phyloP scores from a whole-genome alignment of 2,113 vertebrate species.

The Hippolais icterina region DNA sequence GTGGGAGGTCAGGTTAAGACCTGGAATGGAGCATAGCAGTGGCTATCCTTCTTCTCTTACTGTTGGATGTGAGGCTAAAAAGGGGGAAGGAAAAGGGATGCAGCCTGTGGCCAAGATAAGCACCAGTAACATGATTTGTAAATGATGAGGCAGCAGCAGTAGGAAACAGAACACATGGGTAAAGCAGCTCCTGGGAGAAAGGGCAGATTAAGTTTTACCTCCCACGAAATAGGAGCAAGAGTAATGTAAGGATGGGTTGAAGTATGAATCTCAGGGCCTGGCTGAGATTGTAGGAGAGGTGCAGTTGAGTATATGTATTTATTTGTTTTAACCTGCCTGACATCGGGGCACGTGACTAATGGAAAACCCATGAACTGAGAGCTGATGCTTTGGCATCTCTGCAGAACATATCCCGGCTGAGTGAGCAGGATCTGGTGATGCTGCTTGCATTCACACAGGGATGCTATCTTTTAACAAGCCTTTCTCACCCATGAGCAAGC shows the following conservation, averaged over 20 bases:
- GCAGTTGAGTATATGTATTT: not conserved
- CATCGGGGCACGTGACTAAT: not conserved
- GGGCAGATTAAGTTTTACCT: not conserved
- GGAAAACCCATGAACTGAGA: not conserved
- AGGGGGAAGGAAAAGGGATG: not conserved
- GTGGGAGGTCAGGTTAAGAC: not conserved
- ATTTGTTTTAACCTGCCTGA: not conserved
- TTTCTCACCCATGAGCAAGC: not conserved
- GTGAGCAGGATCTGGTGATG: not conserved
- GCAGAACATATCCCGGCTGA: fast-evolving
- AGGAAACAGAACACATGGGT: not conserved
- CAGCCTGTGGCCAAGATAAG: not conserved
- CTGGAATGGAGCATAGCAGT: not conserved
- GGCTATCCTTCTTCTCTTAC: not conserved
- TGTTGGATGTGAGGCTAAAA: not conserved
- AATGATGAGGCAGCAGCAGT: not conserved
- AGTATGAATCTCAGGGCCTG: not conserved
- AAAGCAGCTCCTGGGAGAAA: not conserved
- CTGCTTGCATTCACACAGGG: not conserved
- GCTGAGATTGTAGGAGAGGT: not conserved
- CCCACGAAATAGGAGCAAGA: not conserved
- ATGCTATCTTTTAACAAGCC: not conserved
- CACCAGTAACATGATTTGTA: not conserved
- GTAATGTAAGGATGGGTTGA: not conserved
- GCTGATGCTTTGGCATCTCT: not conserved